These are phyloP conservation scores for Uromys caudimaculatus DNA, from an alignment of 2,797 vertebrate genomes.

Conservation along the genomic window DNA sequence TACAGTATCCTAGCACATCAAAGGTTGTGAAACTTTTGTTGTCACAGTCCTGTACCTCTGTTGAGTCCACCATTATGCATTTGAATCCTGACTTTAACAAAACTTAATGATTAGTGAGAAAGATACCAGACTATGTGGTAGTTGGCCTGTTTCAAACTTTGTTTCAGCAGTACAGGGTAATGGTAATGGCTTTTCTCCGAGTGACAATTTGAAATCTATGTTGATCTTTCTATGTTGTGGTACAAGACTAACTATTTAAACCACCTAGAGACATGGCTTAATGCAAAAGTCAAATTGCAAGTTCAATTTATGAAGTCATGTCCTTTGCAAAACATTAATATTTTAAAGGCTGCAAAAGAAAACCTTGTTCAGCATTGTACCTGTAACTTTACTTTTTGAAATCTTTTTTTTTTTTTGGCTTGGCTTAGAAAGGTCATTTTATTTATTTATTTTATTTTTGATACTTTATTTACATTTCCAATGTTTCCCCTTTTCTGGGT, in stretches of 20 bases:
- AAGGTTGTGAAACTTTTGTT: neutral
- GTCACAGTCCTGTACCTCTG: neutral
- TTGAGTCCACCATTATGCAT: neutral
- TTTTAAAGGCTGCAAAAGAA: slow-evolving; percentile 45
- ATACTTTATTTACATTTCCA: too few species aligned
- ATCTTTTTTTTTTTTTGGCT: too few species aligned
- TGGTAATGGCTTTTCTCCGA: slow-evolving; percentile 49
- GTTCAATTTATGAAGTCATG: slow-evolving; percentile 46
- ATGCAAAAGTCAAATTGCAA: slow-evolving; percentile 35
- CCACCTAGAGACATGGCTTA: slow-evolving; percentile 49
- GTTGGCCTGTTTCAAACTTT: slow-evolving; percentile 1
- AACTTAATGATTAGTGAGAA: slow-evolving; percentile 22
- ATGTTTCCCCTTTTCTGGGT: too few species aligned
- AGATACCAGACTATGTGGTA: slow-evolving; percentile 3
- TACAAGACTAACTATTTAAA: slow-evolving; percentile 41
- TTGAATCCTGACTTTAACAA: slow-evolving; percentile 37
- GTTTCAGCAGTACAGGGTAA: slow-evolving; percentile 31
- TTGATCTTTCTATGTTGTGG: slow-evolving; percentile 42
- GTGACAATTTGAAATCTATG: slow-evolving; percentile 56
- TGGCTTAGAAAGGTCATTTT: too few species aligned
- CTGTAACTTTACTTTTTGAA: too few species aligned
- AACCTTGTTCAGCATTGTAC: slow-evolving; percentile 38
- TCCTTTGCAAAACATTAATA: slow-evolving; percentile 18
- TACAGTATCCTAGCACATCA: neutral
- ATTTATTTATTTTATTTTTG: too few species aligned